Conservation (phyloP, 2,888 invertebrate genomes). For the Dolichopus griseipennis region DNA sequence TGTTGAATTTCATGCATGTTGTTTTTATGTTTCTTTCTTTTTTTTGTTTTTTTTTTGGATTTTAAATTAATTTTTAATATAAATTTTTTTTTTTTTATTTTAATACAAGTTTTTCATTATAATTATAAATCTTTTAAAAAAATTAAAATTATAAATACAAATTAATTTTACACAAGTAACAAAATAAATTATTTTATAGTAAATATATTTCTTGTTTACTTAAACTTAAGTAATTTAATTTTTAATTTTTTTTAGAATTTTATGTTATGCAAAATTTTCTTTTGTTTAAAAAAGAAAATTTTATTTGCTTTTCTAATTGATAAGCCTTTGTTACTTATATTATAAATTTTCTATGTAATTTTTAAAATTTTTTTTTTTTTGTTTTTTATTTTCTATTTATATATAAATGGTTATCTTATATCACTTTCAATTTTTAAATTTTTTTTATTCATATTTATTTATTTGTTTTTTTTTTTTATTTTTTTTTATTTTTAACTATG, state of each 20-base stretch:
- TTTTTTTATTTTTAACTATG: too few species aligned
- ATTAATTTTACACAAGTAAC: conserved; percentile 17
- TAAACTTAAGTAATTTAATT: too few species aligned
- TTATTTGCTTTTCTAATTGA: neutral
- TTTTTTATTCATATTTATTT: too few species aligned
- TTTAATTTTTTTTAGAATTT: neutral
- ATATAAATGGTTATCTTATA: neutral
- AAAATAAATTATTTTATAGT: conserved; percentile 16
- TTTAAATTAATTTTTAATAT: too few species aligned
- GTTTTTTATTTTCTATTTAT: neutral
- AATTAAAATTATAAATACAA: conserved; percentile 8
- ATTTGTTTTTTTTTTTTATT: too few species aligned
- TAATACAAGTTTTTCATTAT: neutral
- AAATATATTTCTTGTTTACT: conserved; percentile 13
- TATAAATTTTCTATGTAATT: neutral
- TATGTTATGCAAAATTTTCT: neutral
- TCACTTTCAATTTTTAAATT: neutral
- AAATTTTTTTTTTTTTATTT: too few species aligned
- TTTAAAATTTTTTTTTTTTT: neutral
- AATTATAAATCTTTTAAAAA: neutral
- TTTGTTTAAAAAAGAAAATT: neutral
- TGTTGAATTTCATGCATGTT: neutral
- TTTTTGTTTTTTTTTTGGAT: neutral
- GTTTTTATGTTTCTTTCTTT: neutral
- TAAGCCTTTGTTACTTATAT: conserved; percentile 1